phyloP scores from a whole-genome alignment of 2,797 vertebrate species.

The Enteromius afrohamiltoni region DNA sequence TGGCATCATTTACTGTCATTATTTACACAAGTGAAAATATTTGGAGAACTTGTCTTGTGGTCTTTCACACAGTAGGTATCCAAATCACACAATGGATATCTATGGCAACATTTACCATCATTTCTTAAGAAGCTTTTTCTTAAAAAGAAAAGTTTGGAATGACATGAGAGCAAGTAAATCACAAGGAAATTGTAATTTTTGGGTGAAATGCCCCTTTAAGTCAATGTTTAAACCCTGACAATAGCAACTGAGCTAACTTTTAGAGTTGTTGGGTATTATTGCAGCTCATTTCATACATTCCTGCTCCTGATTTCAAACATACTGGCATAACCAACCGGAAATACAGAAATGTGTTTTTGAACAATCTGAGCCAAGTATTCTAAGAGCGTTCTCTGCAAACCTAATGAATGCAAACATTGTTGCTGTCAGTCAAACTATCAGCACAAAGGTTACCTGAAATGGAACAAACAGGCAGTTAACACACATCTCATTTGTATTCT shows the following conservation, averaged over 20 bases:
- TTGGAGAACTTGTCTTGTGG: neutral
- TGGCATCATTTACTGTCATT: neutral
- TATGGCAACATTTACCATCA: neutral
- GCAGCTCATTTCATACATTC: neutral
- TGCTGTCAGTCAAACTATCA: constrained; percentile 23
- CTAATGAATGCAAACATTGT: constrained; percentile 19
- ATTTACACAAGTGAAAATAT: neutral
- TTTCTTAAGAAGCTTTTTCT: neutral
- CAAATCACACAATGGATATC: neutral
- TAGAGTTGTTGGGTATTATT: neutral
- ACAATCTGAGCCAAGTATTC: neutral
- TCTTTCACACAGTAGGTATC: neutral
- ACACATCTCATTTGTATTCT: constrained; percentile 26
- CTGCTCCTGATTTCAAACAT: neutral
- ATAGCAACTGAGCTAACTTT: neutral
- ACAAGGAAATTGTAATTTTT: neutral
- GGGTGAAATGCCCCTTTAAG: neutral
- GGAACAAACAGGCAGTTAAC: constrained; percentile 25
- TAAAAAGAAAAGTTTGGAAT: neutral
- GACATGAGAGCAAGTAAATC: neutral
- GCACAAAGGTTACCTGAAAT: constrained; percentile 15
- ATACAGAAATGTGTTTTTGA: neutral
- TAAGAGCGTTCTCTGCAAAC: neutral
- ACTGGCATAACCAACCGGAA: neutral
- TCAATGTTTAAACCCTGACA: neutral